These are phyloP conservation scores for Geotrupes spiniger DNA, from an alignment of 2,888 invertebrate species.

Conservation along the genomic window DNA sequence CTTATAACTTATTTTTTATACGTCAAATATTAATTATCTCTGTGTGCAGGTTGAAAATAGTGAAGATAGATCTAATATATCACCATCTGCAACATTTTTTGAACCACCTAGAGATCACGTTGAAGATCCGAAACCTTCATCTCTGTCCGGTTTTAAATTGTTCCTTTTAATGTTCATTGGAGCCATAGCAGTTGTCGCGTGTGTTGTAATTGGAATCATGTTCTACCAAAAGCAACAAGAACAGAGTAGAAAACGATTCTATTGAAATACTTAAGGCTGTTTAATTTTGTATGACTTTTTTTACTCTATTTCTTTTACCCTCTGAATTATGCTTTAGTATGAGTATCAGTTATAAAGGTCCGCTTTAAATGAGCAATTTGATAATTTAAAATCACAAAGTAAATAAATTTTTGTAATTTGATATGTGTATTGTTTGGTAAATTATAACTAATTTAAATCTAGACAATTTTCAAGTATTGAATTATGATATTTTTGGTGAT, in stretches of 20 bases:
- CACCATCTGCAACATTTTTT: constrained; percentile 85
- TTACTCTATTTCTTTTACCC: not conserved
- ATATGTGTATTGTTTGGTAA: too few relatives aligned
- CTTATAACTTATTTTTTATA: constrained; percentile 11
- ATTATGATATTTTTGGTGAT: too few relatives aligned
- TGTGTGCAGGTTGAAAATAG: constrained; percentile 34
- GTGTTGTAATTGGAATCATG: constrained; percentile 85
- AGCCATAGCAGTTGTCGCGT: constrained; percentile 77
- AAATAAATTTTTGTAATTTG: too few relatives aligned
- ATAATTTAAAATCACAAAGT: too few relatives aligned
- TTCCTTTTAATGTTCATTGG: constrained; percentile 84
- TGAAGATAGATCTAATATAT: constrained; percentile 77
- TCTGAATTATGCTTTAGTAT: not conserved
- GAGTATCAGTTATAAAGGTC: not conserved
- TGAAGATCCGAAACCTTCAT: constrained; percentile 81
- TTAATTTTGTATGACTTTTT: constrained; percentile 13
- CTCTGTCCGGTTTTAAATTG: constrained; percentile 87
- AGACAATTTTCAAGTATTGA: too few relatives aligned
- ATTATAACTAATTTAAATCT: too few relatives aligned
- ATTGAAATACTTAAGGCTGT: constrained; percentile 48
- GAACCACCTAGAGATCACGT: constrained; percentile 89
- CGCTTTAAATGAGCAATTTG: too few relatives aligned
- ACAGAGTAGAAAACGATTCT: constrained; percentile 83
- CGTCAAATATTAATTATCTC: not conserved
- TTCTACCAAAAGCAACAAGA: constrained; percentile 92